Evolutionary conservation across 2,797 vertebrate genomes (phyloP).

Genomic region (Macropodus opercularis): DNA sequence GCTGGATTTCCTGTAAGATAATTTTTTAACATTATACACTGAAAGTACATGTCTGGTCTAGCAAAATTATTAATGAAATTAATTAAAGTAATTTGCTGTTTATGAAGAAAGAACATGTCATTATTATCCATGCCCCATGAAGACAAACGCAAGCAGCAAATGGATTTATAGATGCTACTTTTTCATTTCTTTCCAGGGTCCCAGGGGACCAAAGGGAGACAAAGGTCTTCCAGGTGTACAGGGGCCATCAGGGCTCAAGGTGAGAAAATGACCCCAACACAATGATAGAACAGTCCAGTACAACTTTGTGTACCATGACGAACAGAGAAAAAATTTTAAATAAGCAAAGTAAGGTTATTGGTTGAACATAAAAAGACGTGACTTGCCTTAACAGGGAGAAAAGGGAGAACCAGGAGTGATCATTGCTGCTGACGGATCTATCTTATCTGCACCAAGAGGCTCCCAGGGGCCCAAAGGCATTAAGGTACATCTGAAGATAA

Average conservation of each 20-base stretch:
- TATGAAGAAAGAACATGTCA: too few relatives aligned
- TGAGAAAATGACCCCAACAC: conserved; percentile 48
- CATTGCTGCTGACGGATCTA: conserved; percentile 85
- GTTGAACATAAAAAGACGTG: not conserved
- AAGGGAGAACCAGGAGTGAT: conserved; percentile 90
- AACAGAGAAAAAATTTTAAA: too few relatives aligned
- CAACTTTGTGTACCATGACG: too few relatives aligned
- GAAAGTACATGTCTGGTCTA: not conserved
- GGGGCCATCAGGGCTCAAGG: conserved; percentile 87
- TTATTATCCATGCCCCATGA: not conserved
- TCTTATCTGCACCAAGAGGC: conserved; percentile 74
- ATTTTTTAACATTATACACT: conserved; percentile 22
- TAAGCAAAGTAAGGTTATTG: not conserved
- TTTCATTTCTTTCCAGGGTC: conserved; percentile 79
- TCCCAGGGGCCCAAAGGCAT: conserved; percentile 85
- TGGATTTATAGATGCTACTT: not conserved
- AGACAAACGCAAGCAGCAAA: not conserved
- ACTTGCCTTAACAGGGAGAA: conserved; percentile 83
- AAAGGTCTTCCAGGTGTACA: conserved; percentile 80
- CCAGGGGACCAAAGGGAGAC: conserved; percentile 90
- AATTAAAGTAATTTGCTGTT: not conserved
- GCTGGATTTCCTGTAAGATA: conserved; percentile 92
- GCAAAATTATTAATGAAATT: too few relatives aligned
- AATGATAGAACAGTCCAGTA: not conserved
- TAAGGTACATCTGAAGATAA: too few relatives aligned